These are phyloP conservation scores for Tamandua tetradactyla DNA, from an alignment of 2,797 vertebrate genomes.

Conservation along the genomic window DNA sequence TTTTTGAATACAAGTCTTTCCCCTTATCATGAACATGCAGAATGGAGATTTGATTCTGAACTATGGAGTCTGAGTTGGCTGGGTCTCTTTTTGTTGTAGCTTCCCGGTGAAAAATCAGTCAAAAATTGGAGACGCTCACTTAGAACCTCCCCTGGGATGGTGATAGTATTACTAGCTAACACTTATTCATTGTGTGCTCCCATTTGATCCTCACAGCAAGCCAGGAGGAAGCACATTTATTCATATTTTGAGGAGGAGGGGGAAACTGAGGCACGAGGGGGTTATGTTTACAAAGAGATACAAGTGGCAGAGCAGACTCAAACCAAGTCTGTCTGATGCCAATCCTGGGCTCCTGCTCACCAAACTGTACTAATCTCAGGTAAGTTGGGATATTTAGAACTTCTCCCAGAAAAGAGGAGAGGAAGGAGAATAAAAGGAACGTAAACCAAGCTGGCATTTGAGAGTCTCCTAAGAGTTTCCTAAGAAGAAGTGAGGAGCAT, in stretches of 20 bases:
- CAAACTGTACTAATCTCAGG: neutral
- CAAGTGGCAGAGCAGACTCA: neutral
- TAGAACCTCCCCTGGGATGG: neutral
- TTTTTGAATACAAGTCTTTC: constrained; percentile 38
- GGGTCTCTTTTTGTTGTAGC: neutral
- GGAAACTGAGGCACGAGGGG: neutral
- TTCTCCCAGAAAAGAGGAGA: neutral
- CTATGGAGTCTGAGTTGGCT: neutral
- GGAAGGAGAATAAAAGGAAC: neutral
- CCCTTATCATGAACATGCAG: neutral
- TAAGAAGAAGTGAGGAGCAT: neutral
- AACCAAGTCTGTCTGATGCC: neutral
- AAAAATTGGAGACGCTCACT: neutral
- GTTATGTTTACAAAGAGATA: neutral
- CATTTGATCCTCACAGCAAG: neutral
- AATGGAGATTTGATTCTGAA: constrained; percentile 41
- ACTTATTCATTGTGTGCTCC: neutral
- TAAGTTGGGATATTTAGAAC: neutral
- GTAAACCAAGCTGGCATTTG: fast-evolving
- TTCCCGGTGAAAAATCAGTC: neutral
- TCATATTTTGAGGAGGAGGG: neutral
- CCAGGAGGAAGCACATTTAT: neutral
- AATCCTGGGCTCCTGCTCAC: neutral
- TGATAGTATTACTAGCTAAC: neutral
- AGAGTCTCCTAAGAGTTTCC: neutral